These are phyloP conservation scores for Lepus americanus DNA, from an alignment of 2,113 vertebrate genomes.

Conservation along the genomic window DNA sequence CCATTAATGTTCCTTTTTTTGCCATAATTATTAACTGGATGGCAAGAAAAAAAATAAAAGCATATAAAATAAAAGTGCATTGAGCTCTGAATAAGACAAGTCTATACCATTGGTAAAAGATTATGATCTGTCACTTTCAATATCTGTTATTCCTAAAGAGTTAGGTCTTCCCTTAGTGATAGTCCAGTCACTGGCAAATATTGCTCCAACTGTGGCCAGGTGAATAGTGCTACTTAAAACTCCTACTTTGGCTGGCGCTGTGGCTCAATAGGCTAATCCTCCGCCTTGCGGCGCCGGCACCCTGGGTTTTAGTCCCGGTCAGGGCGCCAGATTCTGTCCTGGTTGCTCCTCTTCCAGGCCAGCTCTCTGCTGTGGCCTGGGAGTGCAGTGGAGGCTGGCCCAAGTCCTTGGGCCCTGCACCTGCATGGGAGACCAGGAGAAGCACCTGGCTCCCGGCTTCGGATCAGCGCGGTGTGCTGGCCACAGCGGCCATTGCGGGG, in stretches of 20 bases:
- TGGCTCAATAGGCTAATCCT: too few relatives aligned
- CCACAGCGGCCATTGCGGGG: too few relatives aligned
- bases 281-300: too few relatives aligned
- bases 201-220: neutral
- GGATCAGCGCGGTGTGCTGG: too few relatives aligned
- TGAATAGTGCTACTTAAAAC: neutral
- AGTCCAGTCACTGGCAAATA: neutral
- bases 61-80: slow-evolving; percentile 25
- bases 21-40: slow-evolving; percentile 43
- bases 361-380: too few relatives aligned
- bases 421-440: too few relatives aligned
- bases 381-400: too few relatives aligned
- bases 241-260: neutral
- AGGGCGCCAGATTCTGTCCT: too few relatives aligned
- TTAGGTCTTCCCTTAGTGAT: neutral
- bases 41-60: slow-evolving; percentile 8
- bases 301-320: too few relatives aligned
- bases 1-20: neutral
- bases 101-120: slow-evolving; percentile 20
- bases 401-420: too few relatives aligned
- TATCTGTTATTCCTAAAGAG: neutral
- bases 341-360: too few relatives aligned
- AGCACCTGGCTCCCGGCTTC: too few relatives aligned
- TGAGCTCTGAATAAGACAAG: neutral
- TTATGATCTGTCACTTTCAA: neutral